phyloP scores from a whole-genome alignment of 2,113 vertebrate species.

The Misgurnus anguillicaudatus region DNA sequence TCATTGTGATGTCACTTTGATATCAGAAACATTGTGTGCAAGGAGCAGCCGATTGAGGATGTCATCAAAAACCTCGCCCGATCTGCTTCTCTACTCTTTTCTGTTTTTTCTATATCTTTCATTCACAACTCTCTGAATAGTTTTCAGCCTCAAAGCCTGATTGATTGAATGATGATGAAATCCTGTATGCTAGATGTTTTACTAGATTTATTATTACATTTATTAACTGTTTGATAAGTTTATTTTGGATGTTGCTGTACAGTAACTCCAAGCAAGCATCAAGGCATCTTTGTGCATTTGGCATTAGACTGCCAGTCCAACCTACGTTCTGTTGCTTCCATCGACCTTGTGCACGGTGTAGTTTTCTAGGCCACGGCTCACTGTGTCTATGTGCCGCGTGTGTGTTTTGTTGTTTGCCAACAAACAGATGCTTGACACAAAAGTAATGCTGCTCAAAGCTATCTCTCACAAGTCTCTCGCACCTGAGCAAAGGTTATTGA shows the following conservation, averaged over 20 bases:
- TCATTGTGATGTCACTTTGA: conserved; percentile 22
- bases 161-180: conserved; percentile 5
- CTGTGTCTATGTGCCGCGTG: background rate
- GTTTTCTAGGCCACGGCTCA: background rate
- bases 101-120: conserved; percentile 29
- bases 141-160: conserved; percentile 24
- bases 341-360: background rate
- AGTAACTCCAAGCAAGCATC: background rate
- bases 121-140: conserved; percentile 38
- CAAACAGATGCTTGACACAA: conserved; percentile 2
- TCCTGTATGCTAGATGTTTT: background rate
- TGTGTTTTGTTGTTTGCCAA: conserved; percentile 4
- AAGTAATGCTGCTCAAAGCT: background rate
- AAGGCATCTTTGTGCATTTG: background rate
- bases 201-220: background rate
- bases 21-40: conserved; percentile 10
- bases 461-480: conserved; percentile 9
- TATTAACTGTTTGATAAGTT: background rate
- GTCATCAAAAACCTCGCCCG: conserved; percentile 25
- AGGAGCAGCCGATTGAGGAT: conserved; percentile 6
- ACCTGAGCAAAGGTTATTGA: conserved; percentile 16
- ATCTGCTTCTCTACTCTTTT: conserved; percentile 37
- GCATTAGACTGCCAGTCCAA: background rate
- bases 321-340: no score
- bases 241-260: conserved; percentile 1